Base-by-base conservation (phyloP, 2,888 invertebrate genomes). In the Heliconius hortense region DNA sequence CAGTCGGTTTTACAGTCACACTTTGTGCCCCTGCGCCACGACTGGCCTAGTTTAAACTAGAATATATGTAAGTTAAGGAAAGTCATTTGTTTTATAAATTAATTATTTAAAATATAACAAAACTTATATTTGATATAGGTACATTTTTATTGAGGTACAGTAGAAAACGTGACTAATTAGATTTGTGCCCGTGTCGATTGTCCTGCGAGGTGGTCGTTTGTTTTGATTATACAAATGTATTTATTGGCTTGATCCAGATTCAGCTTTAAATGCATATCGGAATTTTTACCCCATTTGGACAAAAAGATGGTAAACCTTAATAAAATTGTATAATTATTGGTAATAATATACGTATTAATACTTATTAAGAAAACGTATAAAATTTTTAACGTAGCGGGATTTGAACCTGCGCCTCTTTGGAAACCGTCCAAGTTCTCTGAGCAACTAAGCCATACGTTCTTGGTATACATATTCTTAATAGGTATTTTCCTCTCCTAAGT, bases 181-280 rank as follows among this genome's bases (percentile, higher is more conserved):
- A 66, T 15, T 8, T 66, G 66, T 39, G 39, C 66, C 24, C 24
- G 66, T 24, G 39, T 43, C 39, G 64, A 66, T 66, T 24, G 39
- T 66, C 13, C 39, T 66, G 24, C 66, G 66, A 66, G 66, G 39
- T 3, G 39, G 66, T 24, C 66, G 24, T 66, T 66, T 66, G 39
- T 66, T 66, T 39, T 39, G 24, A 43, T 43, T 24, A 66, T 43
- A 66, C 66, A 43, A 43, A 66, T 43, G 24, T 66, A 39, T 64
- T 35, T 64, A 66, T 39, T 39, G 24, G 10, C 15, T 39, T 66
- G 66, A 13, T 39, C 39, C 66, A 43, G 24, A 24, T 24, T 7
- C 26, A 39, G 1, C 39, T 15, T 18, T 43, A 24, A 43, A 39
- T 24, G 11, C 2, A 13, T 64, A 15, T 31, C 3, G 3, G 24